Evolutionary conservation across 2,113 vertebrate species (phyloP).

Genomic region (Gorsachius goisagi): DNA sequence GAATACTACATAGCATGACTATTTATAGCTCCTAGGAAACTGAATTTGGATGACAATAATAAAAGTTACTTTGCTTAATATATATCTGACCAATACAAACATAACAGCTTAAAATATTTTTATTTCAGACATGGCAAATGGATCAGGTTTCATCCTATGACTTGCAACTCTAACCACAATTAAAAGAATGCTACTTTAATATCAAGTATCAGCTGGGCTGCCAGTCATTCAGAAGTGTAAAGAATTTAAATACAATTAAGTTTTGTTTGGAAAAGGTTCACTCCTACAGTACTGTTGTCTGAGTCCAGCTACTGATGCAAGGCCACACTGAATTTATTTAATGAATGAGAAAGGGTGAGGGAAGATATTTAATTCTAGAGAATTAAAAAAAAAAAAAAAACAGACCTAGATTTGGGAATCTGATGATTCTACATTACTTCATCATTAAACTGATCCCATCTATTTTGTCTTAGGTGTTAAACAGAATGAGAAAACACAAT

Average conservation of each 20-base stretch:
- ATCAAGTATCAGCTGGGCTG: neutral
- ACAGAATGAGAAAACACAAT: neutral
- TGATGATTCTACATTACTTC: neutral
- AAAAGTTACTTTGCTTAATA: neutral
- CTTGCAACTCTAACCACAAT: neutral
- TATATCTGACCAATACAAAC: neutral
- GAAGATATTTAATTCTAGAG: neutral
- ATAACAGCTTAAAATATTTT: conserved; percentile 7
- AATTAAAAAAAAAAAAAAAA: neutral
- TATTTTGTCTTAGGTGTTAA: neutral
- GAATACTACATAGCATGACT: neutral
- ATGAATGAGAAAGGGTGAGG: neutral
- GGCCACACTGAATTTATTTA: neutral
- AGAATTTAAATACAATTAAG: conserved; percentile 21
- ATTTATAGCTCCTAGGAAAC: neutral
- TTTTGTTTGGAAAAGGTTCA: neutral
- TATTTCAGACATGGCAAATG: neutral
- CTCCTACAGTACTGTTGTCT: neutral
- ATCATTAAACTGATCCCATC: neutral
- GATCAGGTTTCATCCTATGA: neutral
- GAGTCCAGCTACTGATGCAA: neutral
- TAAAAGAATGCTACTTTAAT: neutral
- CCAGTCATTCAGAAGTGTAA: neutral
- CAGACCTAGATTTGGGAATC: neutral
- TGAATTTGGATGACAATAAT: neutral